phyloP scores from a whole-genome alignment of 2,113 vertebrate genomes.

The Callaeas wilsoni region DNA sequence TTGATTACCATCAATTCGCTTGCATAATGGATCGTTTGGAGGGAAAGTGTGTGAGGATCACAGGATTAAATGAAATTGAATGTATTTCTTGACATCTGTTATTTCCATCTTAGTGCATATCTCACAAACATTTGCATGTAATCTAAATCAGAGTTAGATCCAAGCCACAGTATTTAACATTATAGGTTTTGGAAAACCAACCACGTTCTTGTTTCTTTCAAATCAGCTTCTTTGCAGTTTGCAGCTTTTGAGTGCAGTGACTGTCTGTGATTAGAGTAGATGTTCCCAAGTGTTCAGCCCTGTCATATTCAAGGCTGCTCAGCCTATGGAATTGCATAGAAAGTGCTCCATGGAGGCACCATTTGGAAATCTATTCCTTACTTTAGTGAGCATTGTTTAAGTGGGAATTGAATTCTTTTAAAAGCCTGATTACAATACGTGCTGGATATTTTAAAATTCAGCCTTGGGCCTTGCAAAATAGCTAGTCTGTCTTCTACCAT shows the following conservation, averaged over 20 bases:
- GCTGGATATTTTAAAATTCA: background rate
- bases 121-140: background rate
- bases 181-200: background rate
- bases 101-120: background rate
- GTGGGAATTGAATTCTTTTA: background rate
- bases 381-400: background rate
- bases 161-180: background rate
- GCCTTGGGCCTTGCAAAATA: background rate
- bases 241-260: background rate
- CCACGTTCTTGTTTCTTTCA: background rate
- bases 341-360: background rate
- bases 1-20: background rate
- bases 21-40: background rate
- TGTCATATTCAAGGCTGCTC: background rate
- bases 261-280: background rate
- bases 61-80: background rate
- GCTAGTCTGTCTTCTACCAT: background rate
- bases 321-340: background rate
- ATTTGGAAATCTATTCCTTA: background rate
- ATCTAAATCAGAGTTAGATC: background rate
- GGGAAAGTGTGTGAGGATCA: background rate
- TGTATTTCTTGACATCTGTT: background rate
- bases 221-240: background rate
- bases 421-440: background rate
- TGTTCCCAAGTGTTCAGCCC: background rate